phyloP scores from a whole-genome alignment of 1,140 invertebrate genomes.

The Drosophila kanapiae region DNA sequence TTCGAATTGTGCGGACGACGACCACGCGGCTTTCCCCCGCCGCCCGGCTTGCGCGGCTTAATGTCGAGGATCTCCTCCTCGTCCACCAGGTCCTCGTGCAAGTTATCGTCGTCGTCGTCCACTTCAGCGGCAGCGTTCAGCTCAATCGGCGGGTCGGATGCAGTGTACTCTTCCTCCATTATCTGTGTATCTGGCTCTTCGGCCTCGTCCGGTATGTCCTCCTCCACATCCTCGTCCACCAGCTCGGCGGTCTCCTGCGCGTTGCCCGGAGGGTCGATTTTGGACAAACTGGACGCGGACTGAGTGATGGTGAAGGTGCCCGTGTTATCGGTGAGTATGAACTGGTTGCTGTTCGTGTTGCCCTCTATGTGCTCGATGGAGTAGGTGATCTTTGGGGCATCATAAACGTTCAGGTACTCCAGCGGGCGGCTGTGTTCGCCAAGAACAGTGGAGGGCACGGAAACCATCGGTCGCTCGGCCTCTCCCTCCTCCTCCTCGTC shows the following conservation, averaged over 20 bases:
- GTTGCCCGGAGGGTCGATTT: constrained; percentile 25
- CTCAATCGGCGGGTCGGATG: constrained; percentile 56
- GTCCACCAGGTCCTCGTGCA: constrained; percentile 49
- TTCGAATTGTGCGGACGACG: constrained; percentile 39
- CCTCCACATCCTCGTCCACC: constrained; percentile 46
- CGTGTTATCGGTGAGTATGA: constrained; percentile 76
- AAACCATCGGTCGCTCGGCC: not conserved
- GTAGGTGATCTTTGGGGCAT: constrained; percentile 79
- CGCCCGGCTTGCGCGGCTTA: constrained; percentile 49
- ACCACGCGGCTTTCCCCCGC: constrained; percentile 34
- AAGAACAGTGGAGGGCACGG: constrained; percentile 36
- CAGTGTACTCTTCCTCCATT: constrained; percentile 74
- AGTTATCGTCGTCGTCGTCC: constrained; percentile 51
- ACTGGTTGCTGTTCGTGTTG: constrained; percentile 65
- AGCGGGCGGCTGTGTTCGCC: constrained; percentile 50
- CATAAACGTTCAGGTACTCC: constrained; percentile 77
- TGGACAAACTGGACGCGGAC: constrained; percentile 40
- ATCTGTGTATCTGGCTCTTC: constrained; percentile 66
- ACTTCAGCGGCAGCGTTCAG: constrained; percentile 39
- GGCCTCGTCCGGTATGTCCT: constrained; percentile 54
- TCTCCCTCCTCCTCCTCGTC: constrained; percentile 65
- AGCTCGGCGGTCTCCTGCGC: constrained; percentile 17
- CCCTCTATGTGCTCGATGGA: constrained; percentile 80
- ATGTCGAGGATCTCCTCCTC: constrained; percentile 51
- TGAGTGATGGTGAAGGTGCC: constrained; percentile 79